Percentiles rank a stretch among this genome's conserved stretches.
Conservation (phyloP, 2,797 vertebrate species). For the Pangasius sanitwongsei region DNA sequence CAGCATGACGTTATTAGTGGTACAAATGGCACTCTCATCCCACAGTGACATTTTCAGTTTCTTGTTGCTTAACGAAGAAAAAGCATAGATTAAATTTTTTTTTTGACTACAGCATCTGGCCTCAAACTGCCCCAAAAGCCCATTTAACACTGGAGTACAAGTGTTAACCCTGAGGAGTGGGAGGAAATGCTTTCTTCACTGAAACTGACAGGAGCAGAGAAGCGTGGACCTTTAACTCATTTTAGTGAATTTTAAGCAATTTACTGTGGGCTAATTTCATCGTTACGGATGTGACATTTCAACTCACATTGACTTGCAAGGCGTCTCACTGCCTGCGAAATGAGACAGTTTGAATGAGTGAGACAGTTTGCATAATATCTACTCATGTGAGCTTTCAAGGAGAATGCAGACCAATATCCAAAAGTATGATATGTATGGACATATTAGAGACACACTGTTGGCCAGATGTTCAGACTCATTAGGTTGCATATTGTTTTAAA, state of each 20-base stretch:
- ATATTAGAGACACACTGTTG: neutral
- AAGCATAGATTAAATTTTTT: neutral
- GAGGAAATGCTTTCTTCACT: slow-evolving; percentile 15
- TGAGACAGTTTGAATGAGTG: neutral
- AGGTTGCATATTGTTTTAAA: neutral
- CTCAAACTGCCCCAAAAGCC: neutral
- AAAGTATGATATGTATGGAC: neutral
- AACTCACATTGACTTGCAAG: slow-evolving; percentile 10
- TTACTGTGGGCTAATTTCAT: neutral
- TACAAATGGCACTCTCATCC: neutral
- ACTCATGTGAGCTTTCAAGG: neutral
- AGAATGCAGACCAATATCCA: neutral
- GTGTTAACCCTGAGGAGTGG: neutral
- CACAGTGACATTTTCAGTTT: neutral
- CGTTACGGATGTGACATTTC: slow-evolving; percentile 7
- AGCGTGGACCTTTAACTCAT: neutral
- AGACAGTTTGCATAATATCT: neutral
- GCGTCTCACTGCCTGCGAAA: slow-evolving; percentile 1
- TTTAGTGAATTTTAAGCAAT: slow-evolving; percentile 16
- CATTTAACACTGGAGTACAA: neutral
- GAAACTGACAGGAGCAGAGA: neutral
- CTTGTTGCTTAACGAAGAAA: neutral
- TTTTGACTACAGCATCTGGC: neutral
- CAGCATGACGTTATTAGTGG: neutral
- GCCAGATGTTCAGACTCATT: neutral